Conservation (phyloP, 2,113 vertebrate genomes). For the Mustela nigripes region DNA sequence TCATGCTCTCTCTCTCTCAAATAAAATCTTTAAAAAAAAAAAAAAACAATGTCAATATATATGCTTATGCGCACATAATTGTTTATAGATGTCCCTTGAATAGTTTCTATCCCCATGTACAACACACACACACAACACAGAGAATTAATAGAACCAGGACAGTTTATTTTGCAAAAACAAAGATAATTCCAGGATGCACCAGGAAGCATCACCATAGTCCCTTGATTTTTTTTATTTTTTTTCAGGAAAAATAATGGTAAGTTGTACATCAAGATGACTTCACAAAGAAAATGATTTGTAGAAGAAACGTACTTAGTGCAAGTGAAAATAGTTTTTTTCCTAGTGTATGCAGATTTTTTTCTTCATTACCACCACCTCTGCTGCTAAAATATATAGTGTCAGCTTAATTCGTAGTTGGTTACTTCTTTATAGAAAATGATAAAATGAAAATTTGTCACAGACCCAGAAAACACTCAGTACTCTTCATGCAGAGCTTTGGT, state of each 20-base stretch:
- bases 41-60: neutral
- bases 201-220: neutral
- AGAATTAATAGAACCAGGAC: neutral
- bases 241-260: neutral
- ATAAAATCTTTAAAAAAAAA: neutral
- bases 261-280: neutral
- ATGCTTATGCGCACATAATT: neutral
- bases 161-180: neutral
- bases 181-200: neutral
- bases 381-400: conserved; percentile 28
- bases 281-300: conserved; percentile 48
- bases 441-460: conserved; percentile 1
- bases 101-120: neutral
- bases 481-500: neutral
- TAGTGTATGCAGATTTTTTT: neutral
- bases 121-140: neutral
- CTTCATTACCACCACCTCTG: neutral
- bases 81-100: neutral
- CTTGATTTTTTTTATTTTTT: neutral
- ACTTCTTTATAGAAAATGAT: neutral
- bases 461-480: neutral
- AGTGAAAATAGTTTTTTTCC: neutral
- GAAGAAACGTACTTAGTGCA: neutral
- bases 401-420: conserved; percentile 6
- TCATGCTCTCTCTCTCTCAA: neutral